Percentiles rank a stretch among this genome's conserved stretches.
phyloP scores from a whole-genome alignment of 2,113 vertebrate genomes.

The Calonectris borealis region DNA sequence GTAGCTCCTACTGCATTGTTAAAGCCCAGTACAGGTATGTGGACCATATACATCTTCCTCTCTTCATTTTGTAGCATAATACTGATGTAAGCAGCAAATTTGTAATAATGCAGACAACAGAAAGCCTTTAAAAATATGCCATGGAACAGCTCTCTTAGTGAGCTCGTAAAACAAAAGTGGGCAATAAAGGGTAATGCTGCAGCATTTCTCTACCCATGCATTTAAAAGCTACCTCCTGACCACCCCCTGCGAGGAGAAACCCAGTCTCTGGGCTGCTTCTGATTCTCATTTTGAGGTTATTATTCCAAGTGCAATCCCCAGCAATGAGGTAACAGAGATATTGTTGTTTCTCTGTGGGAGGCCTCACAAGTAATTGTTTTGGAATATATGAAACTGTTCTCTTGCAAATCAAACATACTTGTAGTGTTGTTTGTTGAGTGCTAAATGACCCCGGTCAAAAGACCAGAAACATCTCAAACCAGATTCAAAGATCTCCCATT shows the following conservation, averaged over 20 bases:
- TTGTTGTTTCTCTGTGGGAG: not conserved
- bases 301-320: conserved; percentile 2
- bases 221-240: not conserved
- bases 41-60: not conserved
- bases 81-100: not conserved
- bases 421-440: not conserved
- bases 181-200: not conserved
- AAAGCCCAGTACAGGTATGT: not conserved
- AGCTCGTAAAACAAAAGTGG: not conserved
- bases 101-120: not conserved
- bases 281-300: not conserved
- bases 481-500: not conserved
- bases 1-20: not conserved
- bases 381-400: not conserved
- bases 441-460: not conserved
- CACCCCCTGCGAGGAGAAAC: not conserved
- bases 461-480: not conserved
- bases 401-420: not conserved
- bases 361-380: not conserved
- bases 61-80: not conserved
- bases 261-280: not conserved
- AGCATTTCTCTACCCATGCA: not conserved
- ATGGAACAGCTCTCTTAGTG: not conserved
- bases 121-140: not conserved
- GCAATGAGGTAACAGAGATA: not conserved